phyloP scores from a whole-genome alignment of 2,113 vertebrate genomes.

The Bos javanicus region DNA sequence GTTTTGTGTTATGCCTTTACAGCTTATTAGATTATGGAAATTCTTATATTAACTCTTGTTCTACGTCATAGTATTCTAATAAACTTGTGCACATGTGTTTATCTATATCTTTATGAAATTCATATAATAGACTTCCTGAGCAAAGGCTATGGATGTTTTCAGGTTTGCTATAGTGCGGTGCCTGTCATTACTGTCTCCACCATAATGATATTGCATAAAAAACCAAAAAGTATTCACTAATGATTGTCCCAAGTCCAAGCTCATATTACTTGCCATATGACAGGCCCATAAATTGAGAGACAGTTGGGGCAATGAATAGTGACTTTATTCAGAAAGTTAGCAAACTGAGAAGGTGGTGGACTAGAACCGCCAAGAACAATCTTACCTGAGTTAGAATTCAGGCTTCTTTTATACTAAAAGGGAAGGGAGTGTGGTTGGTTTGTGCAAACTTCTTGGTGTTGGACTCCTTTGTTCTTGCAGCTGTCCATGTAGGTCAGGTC shows the following conservation, averaged over 20 bases:
- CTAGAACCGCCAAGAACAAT: not conserved
- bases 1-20: not conserved
- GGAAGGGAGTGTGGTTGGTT: not conserved
- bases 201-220: not conserved
- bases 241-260: not conserved
- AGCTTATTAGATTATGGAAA: not conserved
- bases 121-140: not conserved
- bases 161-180: not conserved
- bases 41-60: not conserved
- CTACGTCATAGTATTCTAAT: not conserved
- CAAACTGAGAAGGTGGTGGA: not conserved
- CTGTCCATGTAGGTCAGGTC: not conserved
- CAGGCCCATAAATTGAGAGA: not conserved
- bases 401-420: not conserved
- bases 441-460: not conserved
- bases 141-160: not conserved
- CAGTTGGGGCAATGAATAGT: not conserved
- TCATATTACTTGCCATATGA: not conserved
- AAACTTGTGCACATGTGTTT: not conserved
- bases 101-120: not conserved
- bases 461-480: not conserved
- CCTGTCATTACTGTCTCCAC: not conserved
- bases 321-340: not conserved
- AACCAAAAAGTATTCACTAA: not conserved
- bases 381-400: not conserved